Evolutionary conservation across 2,888 invertebrate genomes (phyloP), one percentile per base, ranked within the genome.

Genomic region (Thyatira batis): DNA sequence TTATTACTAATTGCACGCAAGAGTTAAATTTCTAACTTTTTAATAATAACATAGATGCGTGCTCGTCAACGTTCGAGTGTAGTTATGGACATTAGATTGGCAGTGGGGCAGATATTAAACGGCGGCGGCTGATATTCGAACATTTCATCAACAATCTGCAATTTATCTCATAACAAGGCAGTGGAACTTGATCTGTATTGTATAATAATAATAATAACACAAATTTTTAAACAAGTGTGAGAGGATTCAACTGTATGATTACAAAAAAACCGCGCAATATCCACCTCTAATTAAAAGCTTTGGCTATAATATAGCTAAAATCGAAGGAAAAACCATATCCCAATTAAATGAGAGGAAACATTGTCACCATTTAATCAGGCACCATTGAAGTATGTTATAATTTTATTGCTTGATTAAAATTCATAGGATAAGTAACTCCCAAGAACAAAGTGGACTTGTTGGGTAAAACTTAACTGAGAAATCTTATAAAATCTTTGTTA

Each of bases 81-180:
- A 13, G 48, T 48, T 20, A 48, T 28, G 48, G 27, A 27, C 20
- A 48, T 48, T 48, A 48, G 48, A 20, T 28, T 27, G 20, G 17
- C 48, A 25, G 20, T 48, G 46, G 13, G 43, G 46, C 23, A 51
- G 53, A 52, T 53, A 64, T 49, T 54, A 49, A 53, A 57, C 46
- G 46, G 51, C 51, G 53, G 53, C 52, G 53, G 53, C 49, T 53
- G 68, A 65, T 64, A 69, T 64, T 65, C 55, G 63, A 69, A 67
- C 60, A 65, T 65, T 65, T 62, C 60, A 63, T 61, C 68, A 70
- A 72, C 74, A 72, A 48, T 52, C 52, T 65, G 54, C 49, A 62
- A 57, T 67, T 65, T 63, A 71, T 75, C 76, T 73, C 81, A 80
- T 79, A 81, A 82, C 79, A 82, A 70, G 54, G 27, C 60, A 56